phyloP scores from a whole-genome alignment of 2,113 vertebrate genomes.

The Campylomormyrus numenius region DNA sequence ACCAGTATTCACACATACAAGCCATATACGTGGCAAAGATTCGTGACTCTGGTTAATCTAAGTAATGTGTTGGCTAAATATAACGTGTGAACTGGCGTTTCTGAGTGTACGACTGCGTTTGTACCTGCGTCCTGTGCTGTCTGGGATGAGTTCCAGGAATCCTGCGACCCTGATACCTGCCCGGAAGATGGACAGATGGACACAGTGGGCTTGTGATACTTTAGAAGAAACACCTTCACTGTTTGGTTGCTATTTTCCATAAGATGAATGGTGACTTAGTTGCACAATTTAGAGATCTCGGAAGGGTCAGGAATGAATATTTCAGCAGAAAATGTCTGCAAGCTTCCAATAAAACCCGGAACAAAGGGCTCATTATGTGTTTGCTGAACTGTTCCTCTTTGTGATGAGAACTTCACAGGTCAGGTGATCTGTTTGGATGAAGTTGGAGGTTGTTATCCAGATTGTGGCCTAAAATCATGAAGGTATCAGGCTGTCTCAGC shows the following conservation, averaged over 20 bases:
- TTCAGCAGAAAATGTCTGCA: not conserved
- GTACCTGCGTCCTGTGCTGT: not conserved
- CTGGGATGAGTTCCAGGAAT: not conserved
- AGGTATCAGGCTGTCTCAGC: not conserved
- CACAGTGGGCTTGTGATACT: not conserved
- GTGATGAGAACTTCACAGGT: not conserved
- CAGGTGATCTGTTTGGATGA: not conserved
- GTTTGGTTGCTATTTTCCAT: not conserved
- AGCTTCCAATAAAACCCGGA: not conserved
- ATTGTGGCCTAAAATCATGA: not conserved
- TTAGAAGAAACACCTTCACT: not conserved
- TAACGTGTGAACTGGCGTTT: not conserved
- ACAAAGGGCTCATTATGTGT: not conserved
- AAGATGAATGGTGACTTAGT: not conserved
- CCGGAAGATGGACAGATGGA: not conserved
- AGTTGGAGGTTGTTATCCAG: not conserved
- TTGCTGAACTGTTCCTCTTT: not conserved
- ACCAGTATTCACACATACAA: not conserved
- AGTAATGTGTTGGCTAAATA: not conserved
- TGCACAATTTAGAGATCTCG: not conserved
- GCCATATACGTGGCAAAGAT: not conserved
- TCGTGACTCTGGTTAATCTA: not conserved
- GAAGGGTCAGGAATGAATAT: not conserved
- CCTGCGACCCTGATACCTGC: not conserved
- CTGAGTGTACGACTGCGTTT: not conserved